Evolutionary conservation across 2,888 invertebrate genomes (phyloP).

Genomic region (Epinotia demarniana): DNA sequence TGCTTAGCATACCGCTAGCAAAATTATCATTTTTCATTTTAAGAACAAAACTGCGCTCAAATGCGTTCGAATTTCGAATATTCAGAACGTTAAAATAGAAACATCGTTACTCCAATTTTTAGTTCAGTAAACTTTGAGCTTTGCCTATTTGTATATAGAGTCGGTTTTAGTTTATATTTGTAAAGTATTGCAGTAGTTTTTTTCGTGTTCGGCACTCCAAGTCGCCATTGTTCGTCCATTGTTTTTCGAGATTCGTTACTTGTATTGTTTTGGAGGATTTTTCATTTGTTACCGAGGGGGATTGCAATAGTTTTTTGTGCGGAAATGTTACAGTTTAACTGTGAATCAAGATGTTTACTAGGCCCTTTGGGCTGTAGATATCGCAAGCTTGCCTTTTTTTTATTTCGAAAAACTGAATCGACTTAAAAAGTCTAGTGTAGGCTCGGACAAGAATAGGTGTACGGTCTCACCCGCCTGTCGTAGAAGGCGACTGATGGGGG

Average conservation of each 20-base stretch:
- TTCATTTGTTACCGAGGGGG: constrained; percentile 34
- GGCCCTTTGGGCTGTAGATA: too few species aligned
- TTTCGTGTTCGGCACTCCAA: not conserved
- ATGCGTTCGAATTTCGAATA: constrained; percentile 26
- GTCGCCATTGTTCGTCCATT: constrained; percentile 40
- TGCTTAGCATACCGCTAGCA: not conserved
- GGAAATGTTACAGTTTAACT: constrained; percentile 10
- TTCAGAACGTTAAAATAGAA: not conserved
- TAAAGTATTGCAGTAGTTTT: not conserved
- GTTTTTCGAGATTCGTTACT: constrained; percentile 42
- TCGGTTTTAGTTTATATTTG: not conserved
- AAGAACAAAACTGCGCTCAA: constrained; percentile 10
- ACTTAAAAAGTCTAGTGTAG: too few species aligned
- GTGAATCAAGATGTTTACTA: constrained; percentile 6
- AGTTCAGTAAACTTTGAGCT: not conserved
- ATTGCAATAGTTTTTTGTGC: constrained; percentile 22
- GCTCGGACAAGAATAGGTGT: too few species aligned
- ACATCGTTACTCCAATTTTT: not conserved
- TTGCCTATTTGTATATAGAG: not conserved
- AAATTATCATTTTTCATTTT: not conserved
- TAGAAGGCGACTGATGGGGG: too few species aligned
- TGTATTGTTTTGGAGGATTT: constrained; percentile 42
- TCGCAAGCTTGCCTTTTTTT: too few species aligned
- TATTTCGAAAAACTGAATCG: too few species aligned
- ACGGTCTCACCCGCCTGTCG: too few species aligned